phyloP scores from a whole-genome alignment of 1,140 invertebrate genomes.

The Heliothis virescens region DNA sequence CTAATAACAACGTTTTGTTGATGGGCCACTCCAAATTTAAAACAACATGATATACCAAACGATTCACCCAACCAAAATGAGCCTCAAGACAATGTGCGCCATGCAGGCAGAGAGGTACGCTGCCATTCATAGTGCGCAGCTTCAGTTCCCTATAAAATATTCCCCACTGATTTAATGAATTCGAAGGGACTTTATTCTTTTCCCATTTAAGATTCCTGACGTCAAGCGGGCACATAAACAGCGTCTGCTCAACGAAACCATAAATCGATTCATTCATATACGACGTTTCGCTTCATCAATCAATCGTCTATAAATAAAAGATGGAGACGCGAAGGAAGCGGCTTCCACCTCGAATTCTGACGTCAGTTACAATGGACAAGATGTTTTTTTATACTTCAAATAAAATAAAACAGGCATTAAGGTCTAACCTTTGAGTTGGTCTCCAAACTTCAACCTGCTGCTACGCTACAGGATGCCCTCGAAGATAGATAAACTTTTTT shows the following conservation, averaged over 20 bases:
- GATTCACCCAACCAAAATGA: no score
- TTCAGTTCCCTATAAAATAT: constrained; percentile 29
- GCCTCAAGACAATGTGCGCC: not conserved
- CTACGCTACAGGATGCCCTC: not conserved
- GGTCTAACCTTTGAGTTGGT: no score
- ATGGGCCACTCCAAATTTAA: no score
- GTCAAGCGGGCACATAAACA: constrained; percentile 77
- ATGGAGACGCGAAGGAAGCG: constrained; percentile 71
- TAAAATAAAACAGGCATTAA: not conserved
- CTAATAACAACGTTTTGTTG: no score
- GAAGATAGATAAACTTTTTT: no score
- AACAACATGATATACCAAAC: no score
- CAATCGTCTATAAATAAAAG: constrained; percentile 83
- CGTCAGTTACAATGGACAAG: constrained; percentile 69
- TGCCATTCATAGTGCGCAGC: constrained; percentile 34
- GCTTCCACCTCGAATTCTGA: constrained; percentile 72
- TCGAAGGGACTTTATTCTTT: constrained; percentile 65
- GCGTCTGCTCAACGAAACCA: constrained; percentile 75
- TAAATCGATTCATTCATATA: constrained; percentile 84
- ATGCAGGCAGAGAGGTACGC: not conserved
- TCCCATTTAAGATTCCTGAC: constrained; percentile 76
- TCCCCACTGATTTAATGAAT: constrained; percentile 50
- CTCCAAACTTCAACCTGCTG: not conserved
- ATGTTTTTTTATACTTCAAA: constrained; percentile 43
- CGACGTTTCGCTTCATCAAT: constrained; percentile 79